Evolutionary conservation across 2,797 vertebrate genomes (phyloP), one percentile per base, ranked within the genome.

Genomic region (Setipinna tenuifilis): DNA sequence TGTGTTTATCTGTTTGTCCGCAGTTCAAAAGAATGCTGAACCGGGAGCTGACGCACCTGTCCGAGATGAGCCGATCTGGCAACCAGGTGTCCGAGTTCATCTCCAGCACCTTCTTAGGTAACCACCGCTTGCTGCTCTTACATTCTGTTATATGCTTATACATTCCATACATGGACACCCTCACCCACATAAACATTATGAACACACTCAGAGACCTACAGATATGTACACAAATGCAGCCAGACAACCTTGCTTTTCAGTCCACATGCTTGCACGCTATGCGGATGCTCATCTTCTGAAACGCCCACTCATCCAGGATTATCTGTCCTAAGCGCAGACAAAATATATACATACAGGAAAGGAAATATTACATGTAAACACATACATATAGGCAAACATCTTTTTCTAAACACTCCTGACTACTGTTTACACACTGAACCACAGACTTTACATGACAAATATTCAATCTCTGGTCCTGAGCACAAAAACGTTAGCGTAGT

Each of bases 1-100:
- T 90, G 90, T 82, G 16, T 71, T 0, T 71, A 10, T 83, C 85
- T 71, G 80, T 86, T 1, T 84, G 81, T 85, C 83, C 86, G 85
- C 96, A 99, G 98, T 99, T 99, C 95, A 99, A 99, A 95, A 98
- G 98, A 96, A 99, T 99, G 98, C 95, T 99, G 96, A 99, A 97
- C 94, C 96, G 98, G 93, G 98, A 99, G 94, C 95, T 99, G 96
- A 99, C 98, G 84, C 98, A 99, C 94, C 97, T 99, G 90, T 99
- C 98, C 12, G 98, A 99, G 96, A 99, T 99, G 98, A 99, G 98
- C 95, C 97, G 98, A 85, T 99, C 98, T 28, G 98, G 98, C 89
- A 99, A 99, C 92, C 98, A 99, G 92, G 98, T 99, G 93, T 99
- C 98, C 50, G 98, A 99, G 93, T 99, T 98, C 95, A 99, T 99